Evolutionary conservation across 2,888 invertebrate species (phyloP), one percentile per base, ranked within the genome.

Genomic region (Muscina levida): DNA sequence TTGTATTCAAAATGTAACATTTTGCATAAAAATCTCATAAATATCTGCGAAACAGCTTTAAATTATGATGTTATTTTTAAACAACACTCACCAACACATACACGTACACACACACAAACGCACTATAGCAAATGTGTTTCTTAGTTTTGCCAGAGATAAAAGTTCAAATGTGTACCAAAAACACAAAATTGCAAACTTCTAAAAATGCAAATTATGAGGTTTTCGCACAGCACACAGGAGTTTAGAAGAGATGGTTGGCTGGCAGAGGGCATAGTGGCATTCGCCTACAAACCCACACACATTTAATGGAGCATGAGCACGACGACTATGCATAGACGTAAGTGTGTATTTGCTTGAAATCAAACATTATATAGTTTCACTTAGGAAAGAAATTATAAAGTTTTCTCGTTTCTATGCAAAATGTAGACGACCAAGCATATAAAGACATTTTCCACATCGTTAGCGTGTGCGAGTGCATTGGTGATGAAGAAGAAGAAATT

Each of bases 21-120:
- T 59, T 59, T 59, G 39, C 59, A 59, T 59, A 59, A 31, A 59
- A 39, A 39, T 59, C 59, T n/a, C 59, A 59, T 59, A 59, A 59
- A 59, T 59, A 15, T 44, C 2, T 44, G 37, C 39, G 37, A 59
- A 31, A 59, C 59, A 59, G 59, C 15, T 59, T 59, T 59, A 37
- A 39, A 59, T 59, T 59, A 59, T 59, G 37, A 59, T 59, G 37
- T 19, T 5, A n/a, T 13, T 53, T 26, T 31, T 15, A 31, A 5
- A 31, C 31, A 31, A 31, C 4, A 31, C 31, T 8, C 31, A 31
- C 4, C n/a, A n/a, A n/a, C n/a, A n/a, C n/a, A n/a, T n/a, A n/a
- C n/a, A 4, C 11, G 15, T 6, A n/a, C n/a, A 8, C n/a, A 26
- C 57, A 26, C 3, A 31, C 19, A 15, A 24, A 24, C 4, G 22